Percentiles rank a stretch among this genome's conserved stretches.
Conservation (phyloP, 2,113 vertebrate genomes). For the Tenebrosternarchus preto region DNA sequence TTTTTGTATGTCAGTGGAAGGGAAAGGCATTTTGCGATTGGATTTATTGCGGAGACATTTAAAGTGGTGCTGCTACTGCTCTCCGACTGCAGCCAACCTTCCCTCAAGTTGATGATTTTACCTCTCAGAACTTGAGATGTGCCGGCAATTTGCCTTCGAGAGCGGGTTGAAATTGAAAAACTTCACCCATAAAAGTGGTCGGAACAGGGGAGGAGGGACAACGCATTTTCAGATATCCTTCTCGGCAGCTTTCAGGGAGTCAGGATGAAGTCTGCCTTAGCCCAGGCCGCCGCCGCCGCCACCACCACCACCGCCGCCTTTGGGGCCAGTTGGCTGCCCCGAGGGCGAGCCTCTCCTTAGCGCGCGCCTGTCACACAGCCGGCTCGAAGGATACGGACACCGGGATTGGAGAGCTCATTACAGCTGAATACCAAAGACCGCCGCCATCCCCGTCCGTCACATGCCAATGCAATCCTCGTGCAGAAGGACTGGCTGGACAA, state of each 20-base stretch:
- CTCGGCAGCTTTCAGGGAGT: background rate
- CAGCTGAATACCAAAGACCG: constrained; percentile 55
- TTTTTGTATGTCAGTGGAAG: no score
- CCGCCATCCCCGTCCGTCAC: constrained; percentile 50
- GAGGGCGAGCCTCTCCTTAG: constrained; percentile 45
- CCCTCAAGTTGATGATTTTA: background rate
- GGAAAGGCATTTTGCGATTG: no score
- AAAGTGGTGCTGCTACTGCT: background rate
- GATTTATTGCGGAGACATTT: background rate
- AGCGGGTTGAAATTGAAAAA: constrained; percentile 17
- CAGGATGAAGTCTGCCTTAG: constrained; percentile 7
- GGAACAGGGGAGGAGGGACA: background rate
- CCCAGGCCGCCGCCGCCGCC: constrained; percentile 26
- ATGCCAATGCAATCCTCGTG: constrained; percentile 28
- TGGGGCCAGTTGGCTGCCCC: constrained; percentile 37
- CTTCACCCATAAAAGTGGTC: background rate
- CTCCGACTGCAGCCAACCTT: background rate
- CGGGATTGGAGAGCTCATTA: constrained; percentile 47
- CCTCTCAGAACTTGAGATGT: background rate
- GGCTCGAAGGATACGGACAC: constrained; percentile 31
- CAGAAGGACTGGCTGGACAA: background rate
- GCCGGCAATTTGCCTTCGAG: background rate
- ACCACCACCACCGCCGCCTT: constrained; percentile 35
- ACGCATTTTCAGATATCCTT: constrained; percentile 20
- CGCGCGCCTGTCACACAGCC: constrained; percentile 55